Percentiles rank a stretch among this genome's conserved stretches.
These are phyloP conservation scores for Urechis unicinctus DNA, from an alignment of 2,888 invertebrate genomes.

Conservation along the genomic window DNA sequence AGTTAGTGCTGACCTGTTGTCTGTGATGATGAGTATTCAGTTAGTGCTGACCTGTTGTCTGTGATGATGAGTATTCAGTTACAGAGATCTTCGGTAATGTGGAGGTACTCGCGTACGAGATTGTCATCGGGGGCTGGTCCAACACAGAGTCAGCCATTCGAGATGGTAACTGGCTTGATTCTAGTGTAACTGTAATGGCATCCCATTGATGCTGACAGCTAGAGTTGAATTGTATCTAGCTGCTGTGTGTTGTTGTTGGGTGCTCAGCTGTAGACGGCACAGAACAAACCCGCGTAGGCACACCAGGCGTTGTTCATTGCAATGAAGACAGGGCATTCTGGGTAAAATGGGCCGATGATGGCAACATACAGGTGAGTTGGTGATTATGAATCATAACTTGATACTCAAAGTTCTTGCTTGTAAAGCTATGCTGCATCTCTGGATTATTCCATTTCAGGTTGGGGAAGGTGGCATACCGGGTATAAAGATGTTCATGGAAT, in stretches of 20 bases:
- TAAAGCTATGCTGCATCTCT: background rate
- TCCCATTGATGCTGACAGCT: too few species aligned
- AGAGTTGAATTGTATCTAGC: too few species aligned
- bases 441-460: background rate
- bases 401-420: too few species aligned
- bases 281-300: background rate
- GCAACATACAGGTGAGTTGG: background rate
- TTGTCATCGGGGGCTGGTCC: slow-evolving; percentile 9
- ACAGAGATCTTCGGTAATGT: too few species aligned
- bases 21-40: too few species aligned
- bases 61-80: too few species aligned
- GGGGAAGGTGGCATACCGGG: background rate
- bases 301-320: slow-evolving; percentile 5
- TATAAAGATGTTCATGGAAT: background rate
- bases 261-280: background rate
- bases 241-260: too few species aligned
- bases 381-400: too few species aligned
- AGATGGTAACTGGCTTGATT: background rate
- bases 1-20: too few species aligned
- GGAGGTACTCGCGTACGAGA: slow-evolving; percentile 7
- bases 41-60: too few species aligned
- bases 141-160: slow-evolving; percentile 7
- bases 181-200: background rate
- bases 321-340: slow-evolving; percentile 3
- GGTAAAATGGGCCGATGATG: slow-evolving; percentile 5